Conservation (phyloP, 2,888 invertebrate genomes). For the Ormyrus labotus region DNA sequence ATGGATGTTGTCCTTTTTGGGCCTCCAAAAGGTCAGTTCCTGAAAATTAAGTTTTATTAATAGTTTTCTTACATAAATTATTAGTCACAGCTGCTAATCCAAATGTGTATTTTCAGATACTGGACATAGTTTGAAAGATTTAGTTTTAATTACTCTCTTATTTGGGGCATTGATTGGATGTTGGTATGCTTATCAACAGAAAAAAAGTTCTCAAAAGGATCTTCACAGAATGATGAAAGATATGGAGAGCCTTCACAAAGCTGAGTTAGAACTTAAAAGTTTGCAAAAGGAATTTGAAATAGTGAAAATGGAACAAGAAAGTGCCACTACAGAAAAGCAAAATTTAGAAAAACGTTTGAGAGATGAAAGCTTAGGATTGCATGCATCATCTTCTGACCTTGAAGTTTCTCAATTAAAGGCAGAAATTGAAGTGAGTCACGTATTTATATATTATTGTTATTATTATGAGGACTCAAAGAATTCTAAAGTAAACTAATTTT, state of each 20-base stretch:
- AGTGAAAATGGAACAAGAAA: constrained; percentile 90
- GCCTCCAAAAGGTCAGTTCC: constrained; percentile 90
- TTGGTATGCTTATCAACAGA: constrained; percentile 94
- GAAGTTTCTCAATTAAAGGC: constrained; percentile 89
- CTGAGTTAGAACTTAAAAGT: constrained; percentile 90
- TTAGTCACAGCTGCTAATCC: constrained; percentile 55
- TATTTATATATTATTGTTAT: not conserved
- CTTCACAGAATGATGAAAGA: constrained; percentile 94
- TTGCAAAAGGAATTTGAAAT: constrained; percentile 89
- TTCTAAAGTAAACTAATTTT: too few relatives aligned
- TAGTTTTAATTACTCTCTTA: constrained; percentile 88
- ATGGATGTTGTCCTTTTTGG: constrained; percentile 99
- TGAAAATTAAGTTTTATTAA: not conserved
- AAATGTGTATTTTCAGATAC: constrained; percentile 78
- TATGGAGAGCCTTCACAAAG: constrained; percentile 93
- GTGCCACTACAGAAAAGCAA: constrained; percentile 87
- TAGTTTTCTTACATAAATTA: not conserved
- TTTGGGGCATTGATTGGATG: constrained; percentile 91
- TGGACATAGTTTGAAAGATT: constrained; percentile 91
- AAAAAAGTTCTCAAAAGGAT: constrained; percentile 90
- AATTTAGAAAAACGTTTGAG: constrained; percentile 88
- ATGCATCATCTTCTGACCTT: constrained; percentile 87
- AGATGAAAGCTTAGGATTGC: constrained; percentile 83
- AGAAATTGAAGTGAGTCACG: constrained; percentile 84
- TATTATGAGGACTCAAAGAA: not conserved